phyloP scores from a whole-genome alignment of 2,888 invertebrate species.

The Gastrophysa polygoni region DNA sequence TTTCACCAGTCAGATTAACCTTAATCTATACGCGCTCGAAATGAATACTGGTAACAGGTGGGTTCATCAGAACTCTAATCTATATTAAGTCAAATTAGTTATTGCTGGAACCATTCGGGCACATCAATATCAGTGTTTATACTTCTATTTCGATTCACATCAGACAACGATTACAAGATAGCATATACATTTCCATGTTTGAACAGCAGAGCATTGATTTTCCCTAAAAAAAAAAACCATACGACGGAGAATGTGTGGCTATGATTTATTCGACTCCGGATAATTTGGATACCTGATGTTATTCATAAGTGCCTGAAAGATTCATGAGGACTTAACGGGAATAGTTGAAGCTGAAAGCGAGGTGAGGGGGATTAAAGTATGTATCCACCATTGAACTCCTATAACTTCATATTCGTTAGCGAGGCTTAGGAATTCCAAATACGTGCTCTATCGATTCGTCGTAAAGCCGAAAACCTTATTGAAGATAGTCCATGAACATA shows the following conservation, averaged over 20 bases:
- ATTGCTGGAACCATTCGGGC: constrained; percentile 41
- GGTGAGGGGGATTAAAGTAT: constrained; percentile 23
- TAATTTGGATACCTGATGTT: constrained; percentile 33
- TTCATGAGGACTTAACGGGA: constrained; percentile 40
- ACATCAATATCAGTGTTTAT: constrained; percentile 33
- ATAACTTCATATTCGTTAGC: neutral
- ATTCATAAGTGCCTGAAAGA: constrained; percentile 29
- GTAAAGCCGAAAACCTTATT: neutral
- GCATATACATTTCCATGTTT: neutral
- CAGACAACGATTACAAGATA: constrained; percentile 39
- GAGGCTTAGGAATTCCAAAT: neutral
- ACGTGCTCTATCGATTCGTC: neutral
- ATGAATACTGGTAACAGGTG: constrained; percentile 39
- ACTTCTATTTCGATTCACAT: constrained; percentile 38
- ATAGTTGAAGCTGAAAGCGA: constrained; percentile 41
- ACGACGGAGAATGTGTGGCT: neutral
- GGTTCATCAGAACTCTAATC: constrained; percentile 43
- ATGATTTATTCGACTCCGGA: neutral
- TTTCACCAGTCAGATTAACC: constrained; percentile 47
- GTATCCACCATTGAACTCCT: neutral
- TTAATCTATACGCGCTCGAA: constrained; percentile 41
- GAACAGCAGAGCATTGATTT: neutral
- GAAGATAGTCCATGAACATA: neutral
- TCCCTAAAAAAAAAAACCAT: neutral
- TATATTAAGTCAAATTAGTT: constrained; percentile 46